Base-by-base conservation (phyloP, 30 jellyfish, hydroid and myxozoan species). In the Sanderia malayensis region DNA sequence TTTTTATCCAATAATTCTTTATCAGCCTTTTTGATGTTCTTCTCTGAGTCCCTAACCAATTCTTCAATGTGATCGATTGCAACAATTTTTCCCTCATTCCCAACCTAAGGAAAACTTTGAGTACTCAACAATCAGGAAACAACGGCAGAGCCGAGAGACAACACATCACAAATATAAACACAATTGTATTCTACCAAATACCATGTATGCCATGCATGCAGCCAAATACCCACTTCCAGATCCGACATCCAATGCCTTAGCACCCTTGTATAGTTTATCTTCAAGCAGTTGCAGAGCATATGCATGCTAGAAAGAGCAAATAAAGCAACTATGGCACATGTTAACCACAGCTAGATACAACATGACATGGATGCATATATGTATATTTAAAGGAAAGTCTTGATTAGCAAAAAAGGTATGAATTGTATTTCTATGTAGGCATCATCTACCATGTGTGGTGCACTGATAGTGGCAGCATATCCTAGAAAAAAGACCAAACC, bases 381-480 rank as follows among this genome's bases (percentile, higher is more conserved):
- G n/a, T n/a, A n/a, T n/a, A n/a, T n/a, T n/a, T n/a, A n/a, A n/a
- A n/a, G n/a, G n/a, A n/a, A n/a, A n/a, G n/a, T n/a, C n/a, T n/a
- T n/a, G n/a, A n/a, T n/a, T n/a, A n/a, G n/a, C n/a, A n/a, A n/a
- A n/a, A n/a, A n/a, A n/a, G n/a, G n/a, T n/a, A n/a, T n/a, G n/a
- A n/a, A n/a, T n/a, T n/a, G n/a, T n/a, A n/a, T n/a, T n/a, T n/a
- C n/a, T n/a, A n/a, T n/a, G n/a, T n/a, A n/a, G n/a, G n/a, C n/a
- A n/a, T n/a, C n/a, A n/a, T n/a, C n/a, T 61, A 93, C 99, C 95
- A 93, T 93, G 52, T 93, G 99, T 37, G 99, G 99, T 23, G 99
- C 99, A 86, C 99, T 93, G 77, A 93, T 93, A 4, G 99, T 93
- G 20, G 93, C 99, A 31, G 95, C 89, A 67, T 47, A 93, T 9